Evolutionary conservation across 2,888 invertebrate species (phyloP).

Genomic region (Eupithecia insigniata): DNA sequence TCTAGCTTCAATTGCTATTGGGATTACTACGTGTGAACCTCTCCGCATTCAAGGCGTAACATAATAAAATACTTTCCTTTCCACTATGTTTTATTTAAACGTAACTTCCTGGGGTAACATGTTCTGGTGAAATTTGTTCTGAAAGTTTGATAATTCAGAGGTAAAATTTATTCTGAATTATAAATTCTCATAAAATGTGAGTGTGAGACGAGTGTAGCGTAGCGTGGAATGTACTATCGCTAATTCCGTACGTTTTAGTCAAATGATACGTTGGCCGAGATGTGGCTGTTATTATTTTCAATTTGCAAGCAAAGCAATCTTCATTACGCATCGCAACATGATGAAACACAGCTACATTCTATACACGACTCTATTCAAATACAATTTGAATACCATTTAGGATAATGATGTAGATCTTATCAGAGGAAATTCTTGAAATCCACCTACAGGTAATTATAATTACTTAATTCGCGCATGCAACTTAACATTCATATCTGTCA

Average conservation of each 20-base stretch:
- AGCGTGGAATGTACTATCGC: not conserved
- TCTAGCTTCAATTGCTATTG: slow-evolving; percentile 72
- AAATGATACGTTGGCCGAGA: slow-evolving; percentile 40
- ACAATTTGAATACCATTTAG: slow-evolving; percentile 35
- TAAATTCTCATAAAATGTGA: not conserved
- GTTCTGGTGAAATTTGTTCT: not conserved
- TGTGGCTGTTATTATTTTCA: slow-evolving; percentile 58
- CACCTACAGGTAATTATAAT: slow-evolving; percentile 54
- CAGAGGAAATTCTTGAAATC: slow-evolving; percentile 49
- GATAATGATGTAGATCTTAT: slow-evolving; percentile 46
- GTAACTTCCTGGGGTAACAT: not conserved
- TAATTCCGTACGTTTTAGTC: slow-evolving; percentile 21
- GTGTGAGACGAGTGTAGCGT: not conserved
- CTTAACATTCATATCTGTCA: slow-evolving; percentile 73
- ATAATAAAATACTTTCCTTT: slow-evolving; percentile 66
- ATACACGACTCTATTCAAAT: slow-evolving; percentile 45
- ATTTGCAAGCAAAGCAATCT: slow-evolving; percentile 59
- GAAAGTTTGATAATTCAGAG: not conserved
- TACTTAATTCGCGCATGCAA: slow-evolving; percentile 64
- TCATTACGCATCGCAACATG: slow-evolving; percentile 59
- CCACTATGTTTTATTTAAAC: not conserved
- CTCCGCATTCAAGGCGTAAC: slow-evolving; percentile 64
- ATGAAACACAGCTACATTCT: slow-evolving; percentile 54
- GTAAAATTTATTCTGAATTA: not conserved
- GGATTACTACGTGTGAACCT: slow-evolving; percentile 74